phyloP scores from a whole-genome alignment of 1,140 invertebrate species.

The Drosophila willistoni region DNA sequence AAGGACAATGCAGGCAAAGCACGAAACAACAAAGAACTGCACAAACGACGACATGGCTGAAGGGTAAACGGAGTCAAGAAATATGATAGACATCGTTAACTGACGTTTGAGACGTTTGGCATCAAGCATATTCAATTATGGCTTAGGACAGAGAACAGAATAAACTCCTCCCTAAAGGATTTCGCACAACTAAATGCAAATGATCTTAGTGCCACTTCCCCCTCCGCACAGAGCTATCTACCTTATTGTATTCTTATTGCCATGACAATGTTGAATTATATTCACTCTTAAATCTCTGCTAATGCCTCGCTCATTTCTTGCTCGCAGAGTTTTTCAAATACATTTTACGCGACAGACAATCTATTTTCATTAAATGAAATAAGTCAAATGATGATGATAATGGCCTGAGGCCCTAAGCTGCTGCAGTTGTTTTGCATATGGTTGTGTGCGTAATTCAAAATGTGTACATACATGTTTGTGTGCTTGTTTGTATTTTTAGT shows the following conservation, averaged over 20 bases:
- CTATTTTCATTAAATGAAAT: conserved; percentile 65
- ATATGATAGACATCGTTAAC: conserved; percentile 41
- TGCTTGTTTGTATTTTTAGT: conserved; percentile 47
- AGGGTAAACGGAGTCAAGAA: conserved; percentile 17
- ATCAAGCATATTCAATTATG: conserved; percentile 43
- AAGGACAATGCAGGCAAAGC: conserved; percentile 55
- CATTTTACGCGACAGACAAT: conserved; percentile 59
- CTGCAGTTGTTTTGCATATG: conserved; percentile 39
- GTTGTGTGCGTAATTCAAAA: too few relatives aligned
- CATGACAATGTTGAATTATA: conserved; percentile 37
- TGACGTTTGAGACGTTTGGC: background rate
- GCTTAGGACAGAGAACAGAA: background rate
- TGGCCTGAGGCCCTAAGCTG: conserved; percentile 19
- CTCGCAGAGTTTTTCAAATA: conserved; percentile 39
- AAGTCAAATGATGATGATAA: conserved; percentile 15
- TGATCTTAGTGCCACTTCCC: conserved; percentile 52
- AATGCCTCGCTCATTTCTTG: conserved; percentile 21
- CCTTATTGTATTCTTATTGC: conserved; percentile 8
- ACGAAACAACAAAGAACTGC: conserved; percentile 61
- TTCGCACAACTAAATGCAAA: conserved; percentile 43
- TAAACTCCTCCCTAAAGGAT: conserved; percentile 25
- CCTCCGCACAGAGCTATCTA: background rate
- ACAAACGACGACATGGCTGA: conserved; percentile 74
- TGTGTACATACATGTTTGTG: background rate
- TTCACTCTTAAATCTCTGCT: conserved; percentile 32